phyloP scores from a whole-genome alignment of 1,140 invertebrate genomes.

The Panulirus ornatus region DNA sequence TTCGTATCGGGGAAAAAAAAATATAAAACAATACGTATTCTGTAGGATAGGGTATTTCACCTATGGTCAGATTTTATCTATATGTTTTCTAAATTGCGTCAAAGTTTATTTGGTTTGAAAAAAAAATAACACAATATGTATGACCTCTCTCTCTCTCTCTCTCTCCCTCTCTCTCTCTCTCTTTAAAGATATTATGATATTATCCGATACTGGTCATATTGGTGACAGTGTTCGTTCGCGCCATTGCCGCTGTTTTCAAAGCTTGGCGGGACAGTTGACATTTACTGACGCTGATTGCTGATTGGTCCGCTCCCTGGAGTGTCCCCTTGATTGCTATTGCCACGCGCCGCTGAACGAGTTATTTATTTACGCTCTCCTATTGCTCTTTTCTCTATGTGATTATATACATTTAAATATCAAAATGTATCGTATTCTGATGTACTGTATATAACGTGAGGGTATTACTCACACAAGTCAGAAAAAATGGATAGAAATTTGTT shows the following conservation, averaged over 20 bases:
- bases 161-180: no score
- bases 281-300: slow-evolving; percentile 68
- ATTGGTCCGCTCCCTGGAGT: slow-evolving; percentile 68
- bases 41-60: no score
- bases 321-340: slow-evolving; percentile 48
- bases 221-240: slow-evolving; percentile 63
- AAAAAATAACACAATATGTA: background rate
- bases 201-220: slow-evolving; percentile 52
- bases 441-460: no score
- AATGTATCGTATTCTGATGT: no score
- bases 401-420: no score
- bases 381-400: background rate
- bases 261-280: slow-evolving; percentile 65
- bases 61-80: no score
- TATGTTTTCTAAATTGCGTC: no score
- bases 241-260: slow-evolving; percentile 66
- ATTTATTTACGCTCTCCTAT: background rate
- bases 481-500: background rate
- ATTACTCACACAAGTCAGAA: background rate
- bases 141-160: no score
- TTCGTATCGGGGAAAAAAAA: no score
- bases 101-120: background rate
- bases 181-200: slow-evolving; percentile 27
- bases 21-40: no score
- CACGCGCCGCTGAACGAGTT: background rate